phyloP scores from a whole-genome alignment of 2,797 vertebrate species.

The Miichthys miiuy region DNA sequence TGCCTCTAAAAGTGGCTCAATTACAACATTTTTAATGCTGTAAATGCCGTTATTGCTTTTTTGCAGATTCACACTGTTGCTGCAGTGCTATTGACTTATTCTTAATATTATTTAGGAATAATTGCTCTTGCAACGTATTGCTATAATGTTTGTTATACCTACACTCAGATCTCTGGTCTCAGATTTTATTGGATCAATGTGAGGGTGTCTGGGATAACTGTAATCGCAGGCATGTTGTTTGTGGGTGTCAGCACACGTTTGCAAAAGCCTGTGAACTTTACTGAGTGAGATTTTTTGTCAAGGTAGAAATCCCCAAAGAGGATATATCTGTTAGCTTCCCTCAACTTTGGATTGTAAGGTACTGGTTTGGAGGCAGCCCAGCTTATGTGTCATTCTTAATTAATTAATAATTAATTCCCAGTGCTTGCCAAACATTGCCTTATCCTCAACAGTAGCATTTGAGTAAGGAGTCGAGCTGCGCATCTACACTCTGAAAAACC shows the following conservation, averaged over 20 bases:
- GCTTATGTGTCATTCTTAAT: not conserved
- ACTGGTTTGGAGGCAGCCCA: slow-evolving; percentile 2
- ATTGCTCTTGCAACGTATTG: not conserved
- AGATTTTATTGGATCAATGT: not conserved
- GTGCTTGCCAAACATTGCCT: not conserved
- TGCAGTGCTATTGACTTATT: not conserved
- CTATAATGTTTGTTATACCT: not conserved
- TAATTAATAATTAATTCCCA: slow-evolving; percentile 9
- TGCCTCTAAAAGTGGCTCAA: not conserved
- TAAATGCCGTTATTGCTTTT: not conserved
- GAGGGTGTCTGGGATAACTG: not conserved
- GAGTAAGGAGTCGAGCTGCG: slow-evolving; percentile 21
- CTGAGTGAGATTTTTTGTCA: slow-evolving; percentile 8
- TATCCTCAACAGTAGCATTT: slow-evolving; percentile 26
- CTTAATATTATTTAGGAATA: not conserved
- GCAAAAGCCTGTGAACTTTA: not conserved
- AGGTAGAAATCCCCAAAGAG: not conserved
- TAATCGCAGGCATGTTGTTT: not conserved
- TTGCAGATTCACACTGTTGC: not conserved
- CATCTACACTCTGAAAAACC: slow-evolving; percentile 38
- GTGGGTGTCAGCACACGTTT: not conserved
- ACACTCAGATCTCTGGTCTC: not conserved
- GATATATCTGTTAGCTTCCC: not conserved
- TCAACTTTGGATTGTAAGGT: slow-evolving; percentile 17
- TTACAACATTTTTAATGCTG: not conserved